These are phyloP conservation scores for Mechanitis mazaeus DNA, from an alignment of 2,888 invertebrate species.

Conservation along the genomic window DNA sequence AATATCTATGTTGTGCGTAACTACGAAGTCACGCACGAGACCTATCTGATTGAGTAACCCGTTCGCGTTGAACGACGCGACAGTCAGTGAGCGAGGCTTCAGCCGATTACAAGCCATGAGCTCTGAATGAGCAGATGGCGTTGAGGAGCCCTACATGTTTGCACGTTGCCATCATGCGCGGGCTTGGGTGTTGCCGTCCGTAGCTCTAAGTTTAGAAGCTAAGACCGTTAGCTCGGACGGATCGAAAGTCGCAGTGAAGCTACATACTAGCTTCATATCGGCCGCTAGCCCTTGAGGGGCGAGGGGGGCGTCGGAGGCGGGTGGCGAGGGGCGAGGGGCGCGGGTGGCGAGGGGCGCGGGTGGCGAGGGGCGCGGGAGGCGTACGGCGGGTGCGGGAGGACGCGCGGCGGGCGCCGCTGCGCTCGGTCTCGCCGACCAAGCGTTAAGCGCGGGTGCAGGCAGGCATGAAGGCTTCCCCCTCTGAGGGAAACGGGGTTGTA, in stretches of 20 bases:
- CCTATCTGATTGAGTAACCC: constrained; percentile 8
- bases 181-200: background rate
- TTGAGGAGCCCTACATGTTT: background rate
- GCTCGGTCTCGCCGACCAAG: too few species aligned
- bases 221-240: background rate
- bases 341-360: background rate
- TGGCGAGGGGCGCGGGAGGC: background rate
- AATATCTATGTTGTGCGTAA: constrained; percentile 1
- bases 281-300: background rate
- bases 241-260: background rate
- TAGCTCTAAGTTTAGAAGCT: background rate
- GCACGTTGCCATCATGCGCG: background rate
- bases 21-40: constrained; percentile 10
- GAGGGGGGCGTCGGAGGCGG: background rate
- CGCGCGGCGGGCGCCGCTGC: too few species aligned
- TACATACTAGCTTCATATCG: background rate
- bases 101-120: background rate
- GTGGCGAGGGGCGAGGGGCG: background rate
- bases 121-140: background rate
- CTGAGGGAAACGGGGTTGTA: too few species aligned
- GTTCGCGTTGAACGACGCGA: constrained; percentile 7
- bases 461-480: too few species aligned
- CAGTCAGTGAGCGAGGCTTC: background rate
- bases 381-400: background rate
- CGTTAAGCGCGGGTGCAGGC: too few species aligned